Evolutionary conservation across 2,113 vertebrate species (phyloP).

Genomic region (Fregetta grallaria): DNA sequence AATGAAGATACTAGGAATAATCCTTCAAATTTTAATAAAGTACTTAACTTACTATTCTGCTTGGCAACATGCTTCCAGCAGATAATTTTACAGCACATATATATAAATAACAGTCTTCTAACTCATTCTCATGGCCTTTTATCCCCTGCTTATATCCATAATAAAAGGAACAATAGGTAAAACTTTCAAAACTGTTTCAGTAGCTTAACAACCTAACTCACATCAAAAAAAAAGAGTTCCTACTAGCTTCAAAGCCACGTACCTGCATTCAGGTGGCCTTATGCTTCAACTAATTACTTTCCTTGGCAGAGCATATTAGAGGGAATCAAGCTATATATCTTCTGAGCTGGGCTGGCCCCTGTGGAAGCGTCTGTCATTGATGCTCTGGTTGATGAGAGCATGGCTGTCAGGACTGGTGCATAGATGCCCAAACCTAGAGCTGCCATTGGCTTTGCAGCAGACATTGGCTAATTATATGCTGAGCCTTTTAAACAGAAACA

Average conservation of each 20-base stretch:
- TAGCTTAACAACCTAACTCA: background rate
- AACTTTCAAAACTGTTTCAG: background rate
- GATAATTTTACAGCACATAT: conserved; percentile 2
- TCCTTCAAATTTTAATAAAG: background rate
- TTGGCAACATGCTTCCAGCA: background rate
- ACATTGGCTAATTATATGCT: background rate
- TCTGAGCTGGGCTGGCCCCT: background rate
- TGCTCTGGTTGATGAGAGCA: background rate
- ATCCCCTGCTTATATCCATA: background rate
- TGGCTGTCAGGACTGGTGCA: background rate
- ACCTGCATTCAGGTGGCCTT: background rate
- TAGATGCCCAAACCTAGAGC: background rate
- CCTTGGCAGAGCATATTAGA: background rate
- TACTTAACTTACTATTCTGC: background rate
- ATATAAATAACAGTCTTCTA: background rate
- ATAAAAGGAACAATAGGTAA: background rate
- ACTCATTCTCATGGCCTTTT: background rate
- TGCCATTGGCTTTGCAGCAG: background rate
- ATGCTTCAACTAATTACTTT: background rate
- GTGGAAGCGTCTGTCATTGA: background rate
- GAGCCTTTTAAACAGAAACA: background rate
- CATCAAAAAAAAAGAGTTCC: background rate
- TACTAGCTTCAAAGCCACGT: background rate
- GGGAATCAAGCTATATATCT: background rate
- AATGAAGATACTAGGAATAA: background rate